Evolutionary conservation across 2,797 vertebrate species (phyloP), one percentile per base, ranked within the genome.

Genomic region (Buphagus erythrorhynchus): DNA sequence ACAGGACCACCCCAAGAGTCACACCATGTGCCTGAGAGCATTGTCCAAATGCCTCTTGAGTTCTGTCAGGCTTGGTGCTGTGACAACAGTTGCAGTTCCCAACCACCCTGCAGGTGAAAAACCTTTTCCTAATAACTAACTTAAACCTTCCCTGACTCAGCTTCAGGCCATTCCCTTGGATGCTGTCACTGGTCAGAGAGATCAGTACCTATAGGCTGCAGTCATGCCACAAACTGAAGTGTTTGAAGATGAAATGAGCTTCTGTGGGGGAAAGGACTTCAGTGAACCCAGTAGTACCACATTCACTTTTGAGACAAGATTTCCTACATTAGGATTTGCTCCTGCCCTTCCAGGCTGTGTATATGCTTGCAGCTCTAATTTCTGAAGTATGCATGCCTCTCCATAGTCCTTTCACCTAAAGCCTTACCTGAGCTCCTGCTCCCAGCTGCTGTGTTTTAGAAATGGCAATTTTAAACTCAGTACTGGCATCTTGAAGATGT

Each of bases 341-440:
- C 51, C 26, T n/a, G 22, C 62, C 4, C 1, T 78, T 51, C 29
- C 35, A 86, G 31, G 29, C 25, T 31, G 9, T 6, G 4, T 5
- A 15, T 25, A 31, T 13, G 6, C 7, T 57, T 45, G 21, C 35
- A 87, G 69, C 59, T 58, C 18, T 42, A 69, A 62, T 33, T 75
- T 18, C 35, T 65, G n/a, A 59, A 59, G 16, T 72, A 69, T 4
- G 36, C 31, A 24, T 59, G 24, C 10, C 22, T 51, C 45, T 54
- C 57, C 20, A 38, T 7, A 29, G 16, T 28, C 19, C 20, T 52
- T 72, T 26, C 33, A 46, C 58, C 31, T 48, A 78, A 84, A 88
- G 35, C 31, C 67, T 84, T 93, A 97, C 96, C 90, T 88, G 90
- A 94, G 78, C 19, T 89, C 54, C 86, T 91, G 74, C n/a, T 78